Evolutionary conservation across 2,797 vertebrate genomes (phyloP), one percentile per base, ranked within the genome.

Genomic region (Chelon auratus): DNA sequence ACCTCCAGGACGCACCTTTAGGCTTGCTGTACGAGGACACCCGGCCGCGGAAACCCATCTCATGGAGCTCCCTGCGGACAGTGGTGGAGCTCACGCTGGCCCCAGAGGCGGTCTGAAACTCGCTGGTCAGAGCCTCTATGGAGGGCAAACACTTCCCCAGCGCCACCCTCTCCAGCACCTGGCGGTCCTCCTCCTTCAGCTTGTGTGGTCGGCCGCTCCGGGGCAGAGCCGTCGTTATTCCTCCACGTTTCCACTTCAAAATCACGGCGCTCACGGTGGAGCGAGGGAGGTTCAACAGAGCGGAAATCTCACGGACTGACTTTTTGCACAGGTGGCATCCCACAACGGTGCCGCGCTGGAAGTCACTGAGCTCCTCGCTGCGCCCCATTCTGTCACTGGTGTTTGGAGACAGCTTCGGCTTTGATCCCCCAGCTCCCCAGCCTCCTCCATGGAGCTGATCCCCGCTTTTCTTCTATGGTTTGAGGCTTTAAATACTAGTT

Each of bases 241-340:
- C 86, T 18, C 59, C 81, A 1, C 81, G 84, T 50, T 86, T 90
- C 89, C 88, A 90, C 70, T 69, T 83, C 0, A 86, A 2, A 2
- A 90, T 87, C 12, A 88, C 82, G 10, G 73, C 43, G 68, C 81
- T 83, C 6, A 90, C 83, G 1, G 87, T 90, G 78, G 89, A 90
- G 4, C 75, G 74, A 0, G 87, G 85, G 47, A 89, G 75, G 40
- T 72, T 55, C 0, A 87, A 1, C 67, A 89, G 56, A 0, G 79
- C 75, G 0, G 86, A 81, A 2, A 88, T 89, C 65, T 89, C 81
- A 0, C 89, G 84, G 12, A 83, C 64, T 0, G 89, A 81, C 78
- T 86, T 89, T 0, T 81, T 73, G 7, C 84, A 80, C 66, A 83
- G 13, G 73, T 91, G 68, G n/a, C 87, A 91, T 8, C 89, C 89